A percentile compares a stretch with the other conserved stretches of the same genome.
phyloP scores from a whole-genome alignment of 1,140 invertebrate species.

The Drosophila nannoptera region DNA sequence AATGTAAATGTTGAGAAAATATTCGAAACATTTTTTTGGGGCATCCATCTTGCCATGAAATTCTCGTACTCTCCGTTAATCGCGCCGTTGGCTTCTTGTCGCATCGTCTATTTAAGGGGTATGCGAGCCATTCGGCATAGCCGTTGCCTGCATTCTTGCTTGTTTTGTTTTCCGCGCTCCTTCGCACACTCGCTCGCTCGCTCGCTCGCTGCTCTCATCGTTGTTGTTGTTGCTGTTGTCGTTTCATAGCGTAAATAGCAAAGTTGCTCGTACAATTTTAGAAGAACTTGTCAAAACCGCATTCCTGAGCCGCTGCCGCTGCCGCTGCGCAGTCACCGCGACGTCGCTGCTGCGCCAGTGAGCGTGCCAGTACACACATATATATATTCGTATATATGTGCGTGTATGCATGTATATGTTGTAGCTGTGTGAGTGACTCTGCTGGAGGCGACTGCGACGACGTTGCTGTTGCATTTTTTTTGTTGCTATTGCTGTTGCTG shows the following conservation, averaged over 20 bases:
- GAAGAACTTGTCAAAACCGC: conserved; percentile 79
- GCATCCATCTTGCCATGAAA: background rate
- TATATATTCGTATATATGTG: too few relatives aligned
- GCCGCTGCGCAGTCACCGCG: conserved; percentile 46
- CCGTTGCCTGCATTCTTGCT: conserved; percentile 54
- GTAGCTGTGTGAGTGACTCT: conserved; percentile 51
- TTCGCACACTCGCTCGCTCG: conserved; percentile 59
- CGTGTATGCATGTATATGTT: conserved; percentile 24
- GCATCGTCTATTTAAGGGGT: conserved; percentile 13
- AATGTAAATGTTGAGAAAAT: background rate
- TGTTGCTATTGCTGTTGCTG: conserved; percentile 40
- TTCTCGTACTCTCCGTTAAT: background rate
- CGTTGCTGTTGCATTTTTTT: conserved; percentile 38
- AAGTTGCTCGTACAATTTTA: conserved; percentile 78
- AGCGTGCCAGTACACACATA: too few relatives aligned
- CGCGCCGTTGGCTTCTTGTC: background rate
- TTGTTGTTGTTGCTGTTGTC: conserved; percentile 40
- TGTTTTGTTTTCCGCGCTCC: conserved; percentile 73
- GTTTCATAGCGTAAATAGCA: conserved; percentile 78
- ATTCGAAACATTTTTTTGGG: background rate
- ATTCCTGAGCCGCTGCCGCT: conserved; percentile 65
- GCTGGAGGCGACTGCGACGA: conserved; percentile 58
- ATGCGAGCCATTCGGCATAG: conserved; percentile 8
- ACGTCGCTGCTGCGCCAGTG: conserved; percentile 13
- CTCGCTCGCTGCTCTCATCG: background rate